Conservation (phyloP, 1,140 invertebrate genomes). For the Medauroidea extradentata region DNA sequence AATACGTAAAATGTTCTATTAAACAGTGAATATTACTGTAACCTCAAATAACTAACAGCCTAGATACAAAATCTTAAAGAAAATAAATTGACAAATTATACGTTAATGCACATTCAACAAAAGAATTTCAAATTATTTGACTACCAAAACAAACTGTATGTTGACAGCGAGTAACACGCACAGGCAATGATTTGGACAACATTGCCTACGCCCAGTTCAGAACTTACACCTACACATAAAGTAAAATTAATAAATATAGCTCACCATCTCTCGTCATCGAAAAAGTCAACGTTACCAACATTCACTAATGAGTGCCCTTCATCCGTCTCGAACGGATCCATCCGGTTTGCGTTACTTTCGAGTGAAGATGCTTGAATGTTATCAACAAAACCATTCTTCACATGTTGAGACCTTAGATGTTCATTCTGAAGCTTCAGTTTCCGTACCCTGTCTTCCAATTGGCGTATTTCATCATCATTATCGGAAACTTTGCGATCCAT, state of each 20-base stretch:
- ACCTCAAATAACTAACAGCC: too few relatives aligned
- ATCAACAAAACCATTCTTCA: constrained; percentile 12
- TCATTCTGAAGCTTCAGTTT: constrained; percentile 18
- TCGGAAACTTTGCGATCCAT: background rate
- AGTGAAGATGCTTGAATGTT: background rate
- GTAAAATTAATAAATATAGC: background rate
- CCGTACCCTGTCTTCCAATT: constrained; percentile 11
- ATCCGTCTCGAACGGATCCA: background rate
- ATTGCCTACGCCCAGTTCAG: too few relatives aligned
- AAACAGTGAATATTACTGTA: too few relatives aligned
- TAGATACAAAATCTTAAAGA: too few relatives aligned
- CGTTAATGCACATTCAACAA: too few relatives aligned
- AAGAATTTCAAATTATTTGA: too few relatives aligned
- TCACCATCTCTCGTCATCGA: constrained; percentile 11
- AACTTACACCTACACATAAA: too few relatives aligned
- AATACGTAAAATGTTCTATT: too few relatives aligned
- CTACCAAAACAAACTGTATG: too few relatives aligned
- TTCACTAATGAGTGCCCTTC: background rate
- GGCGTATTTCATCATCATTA: constrained; percentile 11
- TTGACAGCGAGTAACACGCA: too few relatives aligned
- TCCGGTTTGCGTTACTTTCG: background rate
- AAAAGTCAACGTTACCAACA: background rate
- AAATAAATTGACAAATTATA: too few relatives aligned
- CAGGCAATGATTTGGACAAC: too few relatives aligned
- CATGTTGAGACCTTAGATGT: constrained; percentile 11